Base-by-base conservation (phyloP, 1,140 invertebrate species). In the Drosophila ananassae region DNA sequence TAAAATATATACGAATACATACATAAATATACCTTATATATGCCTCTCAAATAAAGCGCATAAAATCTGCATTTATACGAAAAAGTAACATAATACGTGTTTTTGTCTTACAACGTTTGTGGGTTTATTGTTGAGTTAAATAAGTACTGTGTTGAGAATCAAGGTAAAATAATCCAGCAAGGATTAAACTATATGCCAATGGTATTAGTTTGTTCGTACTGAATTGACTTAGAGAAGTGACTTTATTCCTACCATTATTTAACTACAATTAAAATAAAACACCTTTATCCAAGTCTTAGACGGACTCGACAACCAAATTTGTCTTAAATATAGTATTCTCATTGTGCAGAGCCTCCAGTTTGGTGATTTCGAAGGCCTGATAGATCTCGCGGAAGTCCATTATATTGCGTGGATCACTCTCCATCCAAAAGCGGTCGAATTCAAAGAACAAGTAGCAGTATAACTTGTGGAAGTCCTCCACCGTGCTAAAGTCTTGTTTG, bases 401-500 rank as follows among this genome's bases (percentile, higher is more conserved):
- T 62, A 99, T 97, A 92, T 98, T 96, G 64, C 94, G 94, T 0
- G 98, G 98, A 84, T 98, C 97, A 28, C 97, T 96, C 60, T 96
- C 94, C 50, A 98, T 94, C 98, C 98, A 99, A 91, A 98, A 96
- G 78, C 95, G 95, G 92, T 98, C 97, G 93, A 99, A 99, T 90
- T 98, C 96, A 84, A 96, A 97, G 92, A 98, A 98, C 39, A 99
- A 92, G 91, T 98, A 98, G 93, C 97, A 97, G 93, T 99, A 99
- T 82, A 99, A 95, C 87, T 96, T 95, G 93, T 99, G 97, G 93
- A 99, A 99, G 91, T 96, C 94, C 89, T 95, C 94, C 32, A 99
- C 92, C 0, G 79, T 69, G 47, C 95, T 96, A 72, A 95, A 90
- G 58, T 93, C 93, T 32, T 89, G 82, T 76, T 94, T 94, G 21